Evolutionary conservation across 2,113 vertebrate species (phyloP), one percentile per base, ranked within the genome.

Genomic region (Condylura cristata): DNA sequence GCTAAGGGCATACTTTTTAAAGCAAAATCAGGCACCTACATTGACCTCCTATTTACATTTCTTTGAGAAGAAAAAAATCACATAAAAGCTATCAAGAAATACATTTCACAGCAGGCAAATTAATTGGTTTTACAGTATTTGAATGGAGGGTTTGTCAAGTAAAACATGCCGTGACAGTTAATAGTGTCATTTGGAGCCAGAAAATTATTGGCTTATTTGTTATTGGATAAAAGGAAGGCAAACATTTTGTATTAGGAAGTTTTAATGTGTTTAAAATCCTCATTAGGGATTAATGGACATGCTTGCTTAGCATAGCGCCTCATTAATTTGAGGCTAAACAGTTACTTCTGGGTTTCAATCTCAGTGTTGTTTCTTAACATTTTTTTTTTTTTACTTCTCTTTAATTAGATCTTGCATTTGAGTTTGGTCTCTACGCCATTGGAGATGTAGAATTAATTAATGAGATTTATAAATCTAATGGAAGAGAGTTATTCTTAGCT

Each of bases 191-290:
- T 98, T 98, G 98, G 97, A 98, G 97, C 96, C 98, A 98, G 97
- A 98, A 98, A 98, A 98, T 98, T 98, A 98, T 98, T 98, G 98
- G 98, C 97, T 98, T 98, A 98, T 98, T 98, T 98, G 98, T 98
- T 98, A 98, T 98, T 98, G 98, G 98, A 98, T 98, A 98, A 98
- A 98, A 98, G 96, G 96, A 98, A 98, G 97, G 98, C 98, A 98
- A 98, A 98, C 98, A 98, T 98, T 98, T 98, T 98, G 98, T 98
- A 98, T 98, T 98, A 98, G 98, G 97, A 98, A 98, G 98, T 98
- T 98, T 98, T 98, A 98, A 98, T 98, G 98, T 98, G 98, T 98
- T 98, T 98, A 98, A 98, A 98, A 98, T 98, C 97, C 98, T 98
- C 98, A 98, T 98, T 98, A 98, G 97, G 98, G 98, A 98, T 98